Percentiles rank a stretch among this genome's conserved stretches.
phyloP scores from a whole-genome alignment of 2,113 vertebrate species.

The Bubo blakistoni region DNA sequence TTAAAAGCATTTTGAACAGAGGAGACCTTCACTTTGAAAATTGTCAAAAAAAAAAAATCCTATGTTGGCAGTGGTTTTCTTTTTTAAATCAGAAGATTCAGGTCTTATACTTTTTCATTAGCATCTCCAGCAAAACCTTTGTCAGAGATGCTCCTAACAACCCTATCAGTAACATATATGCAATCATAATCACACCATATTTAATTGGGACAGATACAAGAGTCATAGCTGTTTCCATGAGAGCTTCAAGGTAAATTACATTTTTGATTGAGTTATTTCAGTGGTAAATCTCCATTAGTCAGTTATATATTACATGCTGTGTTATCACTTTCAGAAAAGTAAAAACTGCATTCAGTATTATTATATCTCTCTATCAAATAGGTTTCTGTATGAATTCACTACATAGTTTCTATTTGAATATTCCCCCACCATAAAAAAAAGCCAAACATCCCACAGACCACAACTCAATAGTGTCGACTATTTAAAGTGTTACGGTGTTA shows the following conservation, averaged over 20 bases:
- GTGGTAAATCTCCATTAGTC: background rate
- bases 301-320: background rate
- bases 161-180: background rate
- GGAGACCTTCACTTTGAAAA: background rate
- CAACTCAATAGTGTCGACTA: background rate
- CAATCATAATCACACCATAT: background rate
- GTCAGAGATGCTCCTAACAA: background rate
- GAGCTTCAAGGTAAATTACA: conserved; percentile 11
- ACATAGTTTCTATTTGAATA: background rate
- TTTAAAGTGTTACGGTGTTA: background rate
- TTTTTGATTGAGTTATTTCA: conserved; percentile 17
- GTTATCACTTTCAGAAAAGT: background rate
- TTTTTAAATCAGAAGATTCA: background rate
- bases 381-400: background rate
- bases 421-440: background rate
- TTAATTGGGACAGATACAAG: conserved; percentile 23
- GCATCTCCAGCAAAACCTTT: background rate
- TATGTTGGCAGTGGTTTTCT: background rate
- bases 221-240: background rate
- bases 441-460: background rate
- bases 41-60: background rate
- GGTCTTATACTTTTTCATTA: background rate
- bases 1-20: background rate
- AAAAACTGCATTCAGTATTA: background rate
- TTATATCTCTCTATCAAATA: background rate